phyloP scores from a whole-genome alignment of 2,888 invertebrate genomes.

The Macaria notata region DNA sequence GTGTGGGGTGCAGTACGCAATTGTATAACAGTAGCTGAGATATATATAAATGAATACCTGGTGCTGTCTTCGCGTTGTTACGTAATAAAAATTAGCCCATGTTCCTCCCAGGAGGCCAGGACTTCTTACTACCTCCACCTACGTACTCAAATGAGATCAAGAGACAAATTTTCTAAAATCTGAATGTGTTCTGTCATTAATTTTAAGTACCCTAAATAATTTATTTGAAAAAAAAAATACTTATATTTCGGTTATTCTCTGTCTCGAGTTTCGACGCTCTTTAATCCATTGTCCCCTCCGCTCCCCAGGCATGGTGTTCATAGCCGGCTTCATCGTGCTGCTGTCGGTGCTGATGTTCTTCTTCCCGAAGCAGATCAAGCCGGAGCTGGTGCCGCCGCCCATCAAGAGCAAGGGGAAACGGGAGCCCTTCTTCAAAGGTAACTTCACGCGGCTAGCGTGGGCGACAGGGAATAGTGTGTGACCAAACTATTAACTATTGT shows the following conservation, averaged over 20 bases:
- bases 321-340: constrained; percentile 91
- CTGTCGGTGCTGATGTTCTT: constrained; percentile 95
- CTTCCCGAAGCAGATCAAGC: constrained; percentile 90
- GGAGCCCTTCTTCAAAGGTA: constrained; percentile 85
- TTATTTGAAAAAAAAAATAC: not conserved
- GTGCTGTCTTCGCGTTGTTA: too few species aligned
- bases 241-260: constrained; percentile 20
- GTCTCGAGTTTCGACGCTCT: too few species aligned
- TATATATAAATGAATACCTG: too few species aligned
- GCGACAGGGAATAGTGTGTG: not conserved
- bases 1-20: too few species aligned
- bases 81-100: too few species aligned
- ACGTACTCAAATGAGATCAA: not conserved
- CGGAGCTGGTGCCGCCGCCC: constrained; percentile 64
- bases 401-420: constrained; percentile 59
- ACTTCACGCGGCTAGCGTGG: not conserved
- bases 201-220: too few species aligned
- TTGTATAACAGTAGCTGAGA: too few species aligned
- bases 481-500: not conserved
- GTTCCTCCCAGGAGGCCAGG: too few species aligned
- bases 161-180: not conserved
- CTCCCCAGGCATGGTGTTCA: constrained; percentile 89
- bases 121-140: too few species aligned
- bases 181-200: too few species aligned
- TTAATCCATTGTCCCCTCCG: too few species aligned